Percentiles rank a stretch among this genome's conserved stretches.
Evolutionary conservation across 2,888 invertebrate species (phyloP).

Genomic region (Carabus problematicus): DNA sequence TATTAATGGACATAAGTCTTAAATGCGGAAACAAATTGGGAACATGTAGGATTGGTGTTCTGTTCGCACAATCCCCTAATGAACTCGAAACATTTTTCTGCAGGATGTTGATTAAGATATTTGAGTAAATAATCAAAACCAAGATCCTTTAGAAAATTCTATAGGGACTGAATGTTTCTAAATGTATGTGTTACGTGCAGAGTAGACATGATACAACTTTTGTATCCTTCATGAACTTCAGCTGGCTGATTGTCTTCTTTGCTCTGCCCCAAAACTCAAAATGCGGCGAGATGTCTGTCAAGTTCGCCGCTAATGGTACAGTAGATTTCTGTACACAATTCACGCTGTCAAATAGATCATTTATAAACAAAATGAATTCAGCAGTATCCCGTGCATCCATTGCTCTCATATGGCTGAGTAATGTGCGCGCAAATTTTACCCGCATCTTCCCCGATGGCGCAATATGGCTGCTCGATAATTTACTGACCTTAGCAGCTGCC

Average conservation of each 20-base stretch:
- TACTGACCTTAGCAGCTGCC: too few species aligned
- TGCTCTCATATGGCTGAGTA: too few species aligned
- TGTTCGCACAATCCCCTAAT: background rate
- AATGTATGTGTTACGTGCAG: background rate
- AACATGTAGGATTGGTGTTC: background rate
- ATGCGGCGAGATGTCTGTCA: background rate
- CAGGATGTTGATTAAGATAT: background rate
- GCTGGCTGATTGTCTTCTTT: background rate
- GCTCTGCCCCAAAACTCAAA: background rate
- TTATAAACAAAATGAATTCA: background rate
- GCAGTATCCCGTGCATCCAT: background rate
- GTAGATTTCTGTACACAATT: background rate
- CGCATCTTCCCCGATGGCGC: too few species aligned
- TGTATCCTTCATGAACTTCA: too few species aligned
- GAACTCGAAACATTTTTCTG: background rate
- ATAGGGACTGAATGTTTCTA: too few species aligned
- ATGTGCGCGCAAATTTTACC: too few species aligned
- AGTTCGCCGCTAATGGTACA: background rate
- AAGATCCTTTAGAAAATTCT: too few species aligned
- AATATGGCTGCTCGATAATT: too few species aligned
- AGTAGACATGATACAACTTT: background rate
- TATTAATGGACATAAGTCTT: too few species aligned
- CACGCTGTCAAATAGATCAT: conserved; percentile 1
- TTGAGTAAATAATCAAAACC: too few species aligned
- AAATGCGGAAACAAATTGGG: too few species aligned